phyloP scores from a whole-genome alignment of 1,140 invertebrate genomes.

The Pemphigus obesinymphae region DNA sequence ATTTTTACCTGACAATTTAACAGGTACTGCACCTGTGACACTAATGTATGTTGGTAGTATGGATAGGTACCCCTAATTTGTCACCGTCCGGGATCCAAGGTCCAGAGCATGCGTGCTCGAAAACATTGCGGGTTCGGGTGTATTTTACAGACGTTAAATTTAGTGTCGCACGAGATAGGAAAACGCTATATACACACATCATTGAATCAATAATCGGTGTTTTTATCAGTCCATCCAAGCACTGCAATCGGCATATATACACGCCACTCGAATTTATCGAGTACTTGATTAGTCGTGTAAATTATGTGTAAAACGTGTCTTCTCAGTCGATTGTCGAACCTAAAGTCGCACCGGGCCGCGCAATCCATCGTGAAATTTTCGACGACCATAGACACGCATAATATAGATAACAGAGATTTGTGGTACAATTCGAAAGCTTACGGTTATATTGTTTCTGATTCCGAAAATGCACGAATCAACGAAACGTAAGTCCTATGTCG shows the following conservation, averaged over 20 bases:
- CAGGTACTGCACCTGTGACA: too few relatives aligned
- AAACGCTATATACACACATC: too few relatives aligned
- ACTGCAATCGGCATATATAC: not conserved
- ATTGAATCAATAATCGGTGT: not conserved
- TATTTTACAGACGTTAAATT: too few relatives aligned
- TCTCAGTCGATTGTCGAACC: not conserved
- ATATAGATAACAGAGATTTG: not conserved
- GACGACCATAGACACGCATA: too few relatives aligned
- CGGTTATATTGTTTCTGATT: too few relatives aligned
- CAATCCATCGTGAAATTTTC: not conserved
- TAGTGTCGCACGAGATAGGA: too few relatives aligned
- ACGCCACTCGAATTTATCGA: not conserved
- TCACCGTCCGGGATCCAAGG: not conserved
- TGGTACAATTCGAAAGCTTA: not conserved
- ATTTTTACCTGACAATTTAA: not conserved
- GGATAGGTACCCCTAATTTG: too few relatives aligned
- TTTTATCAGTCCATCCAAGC: not conserved
- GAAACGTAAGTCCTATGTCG: not conserved
- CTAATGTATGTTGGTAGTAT: too few relatives aligned
- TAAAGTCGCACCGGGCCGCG: too few relatives aligned
- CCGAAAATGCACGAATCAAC: not conserved
- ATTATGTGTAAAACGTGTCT: not conserved
- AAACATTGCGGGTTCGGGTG: too few relatives aligned
- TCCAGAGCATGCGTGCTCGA: too few relatives aligned
- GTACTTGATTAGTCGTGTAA: not conserved